Conservation (phyloP, 2,113 vertebrate genomes). For the Steatornis caripensis region DNA sequence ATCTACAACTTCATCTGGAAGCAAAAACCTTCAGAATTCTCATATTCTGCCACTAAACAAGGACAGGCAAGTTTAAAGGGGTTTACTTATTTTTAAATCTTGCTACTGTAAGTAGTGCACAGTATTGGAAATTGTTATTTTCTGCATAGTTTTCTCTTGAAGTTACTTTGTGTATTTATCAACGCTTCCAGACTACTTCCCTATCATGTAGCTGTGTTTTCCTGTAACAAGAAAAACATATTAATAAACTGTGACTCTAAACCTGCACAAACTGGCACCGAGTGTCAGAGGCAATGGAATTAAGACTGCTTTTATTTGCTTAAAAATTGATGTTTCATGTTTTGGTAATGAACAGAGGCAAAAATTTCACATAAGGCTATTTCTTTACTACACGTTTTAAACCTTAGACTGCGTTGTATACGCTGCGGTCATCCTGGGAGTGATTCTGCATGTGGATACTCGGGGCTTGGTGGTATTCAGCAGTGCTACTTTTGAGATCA, state of each 20-base stretch:
- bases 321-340: background rate
- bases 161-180: background rate
- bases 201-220: background rate
- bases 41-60: background rate
- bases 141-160: background rate
- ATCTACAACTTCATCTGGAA: background rate
- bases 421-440: background rate
- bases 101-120: background rate
- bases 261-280: background rate
- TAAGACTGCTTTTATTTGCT: background rate
- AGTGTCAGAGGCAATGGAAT: background rate
- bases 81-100: background rate
- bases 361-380: background rate
- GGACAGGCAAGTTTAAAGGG: background rate
- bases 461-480: background rate
- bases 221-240: background rate
- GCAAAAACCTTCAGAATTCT: background rate
- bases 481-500: background rate
- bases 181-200: background rate
- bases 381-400: background rate
- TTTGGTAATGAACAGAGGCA: background rate
- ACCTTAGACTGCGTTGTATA: background rate
- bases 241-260: background rate
- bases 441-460: background rate
- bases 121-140: background rate